Evolutionary conservation across 1,140 invertebrate genomes (phyloP).

Genomic region (Camponotus floridanus): DNA sequence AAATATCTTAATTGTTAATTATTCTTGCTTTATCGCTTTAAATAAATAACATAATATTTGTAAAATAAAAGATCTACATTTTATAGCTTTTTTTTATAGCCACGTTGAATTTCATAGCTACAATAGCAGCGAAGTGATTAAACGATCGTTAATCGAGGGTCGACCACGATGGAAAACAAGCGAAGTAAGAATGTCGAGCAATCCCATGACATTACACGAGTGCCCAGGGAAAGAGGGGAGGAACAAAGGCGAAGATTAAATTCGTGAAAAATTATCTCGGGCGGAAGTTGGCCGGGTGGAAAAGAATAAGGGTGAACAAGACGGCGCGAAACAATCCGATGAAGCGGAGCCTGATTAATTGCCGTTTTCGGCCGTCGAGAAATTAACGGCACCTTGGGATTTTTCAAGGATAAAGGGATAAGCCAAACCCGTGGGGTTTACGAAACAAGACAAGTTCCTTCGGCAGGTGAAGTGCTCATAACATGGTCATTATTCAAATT

Average conservation of each 20-base stretch:
- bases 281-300: constrained; percentile 33
- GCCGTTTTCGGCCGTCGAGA: constrained; percentile 70
- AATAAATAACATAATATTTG: background rate
- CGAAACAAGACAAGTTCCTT: constrained; percentile 48
- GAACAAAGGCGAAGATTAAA: constrained; percentile 69
- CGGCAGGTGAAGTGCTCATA: constrained; percentile 71
- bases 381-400: constrained; percentile 77
- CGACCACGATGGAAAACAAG: constrained; percentile 38
- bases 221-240: background rate
- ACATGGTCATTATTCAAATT: constrained; percentile 79
- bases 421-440: constrained; percentile 21
- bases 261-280: constrained; percentile 79
- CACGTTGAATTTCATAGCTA: constrained; percentile 10
- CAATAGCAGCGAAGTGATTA: constrained; percentile 31
- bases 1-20: too few species aligned
- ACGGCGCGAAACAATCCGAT: constrained; percentile 77
- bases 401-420: constrained; percentile 70
- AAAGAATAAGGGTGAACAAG: constrained; percentile 67
- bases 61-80: background rate
- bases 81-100: background rate
- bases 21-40: background rate
- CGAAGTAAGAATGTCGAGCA: constrained; percentile 54
- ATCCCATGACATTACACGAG: constrained; percentile 15
- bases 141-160: constrained; percentile 36
- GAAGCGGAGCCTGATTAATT: constrained; percentile 81